Percentiles rank a stretch among this genome's conserved stretches.
Conservation (phyloP, 2,797 vertebrate genomes). For the Antrozous pallidus region DNA sequence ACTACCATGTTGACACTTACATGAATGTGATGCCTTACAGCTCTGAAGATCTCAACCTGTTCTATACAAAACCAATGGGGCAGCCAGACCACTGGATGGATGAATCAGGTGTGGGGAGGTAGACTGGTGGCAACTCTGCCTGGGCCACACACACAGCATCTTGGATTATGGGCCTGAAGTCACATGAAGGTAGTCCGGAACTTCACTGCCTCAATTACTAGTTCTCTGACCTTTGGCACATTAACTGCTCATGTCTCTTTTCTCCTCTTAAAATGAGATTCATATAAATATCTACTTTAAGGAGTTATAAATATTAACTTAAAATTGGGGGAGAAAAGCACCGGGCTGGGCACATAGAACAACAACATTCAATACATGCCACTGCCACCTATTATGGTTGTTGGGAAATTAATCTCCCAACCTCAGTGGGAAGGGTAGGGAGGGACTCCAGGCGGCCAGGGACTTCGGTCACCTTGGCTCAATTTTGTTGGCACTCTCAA, state of each 20-base stretch:
- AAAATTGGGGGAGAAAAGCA: background rate
- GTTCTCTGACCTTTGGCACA: background rate
- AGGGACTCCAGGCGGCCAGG: rapidly evolving
- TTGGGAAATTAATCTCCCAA: background rate
- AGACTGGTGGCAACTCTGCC: rapidly evolving
- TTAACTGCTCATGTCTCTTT: background rate
- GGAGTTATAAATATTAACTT: background rate
- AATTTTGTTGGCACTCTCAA: background rate
- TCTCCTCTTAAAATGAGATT: background rate
- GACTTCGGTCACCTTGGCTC: background rate
- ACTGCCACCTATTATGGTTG: background rate
- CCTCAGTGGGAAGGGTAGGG: background rate
- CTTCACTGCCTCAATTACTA: background rate
- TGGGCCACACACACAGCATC: rapidly evolving
- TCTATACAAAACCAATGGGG: background rate
- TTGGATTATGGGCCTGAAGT: background rate
- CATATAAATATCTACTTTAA: background rate
- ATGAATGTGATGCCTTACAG: background rate
- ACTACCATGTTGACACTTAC: background rate
- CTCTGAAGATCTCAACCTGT: background rate
- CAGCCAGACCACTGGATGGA: background rate
- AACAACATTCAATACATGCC: background rate
- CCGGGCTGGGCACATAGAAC: background rate
- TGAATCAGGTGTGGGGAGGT: background rate
- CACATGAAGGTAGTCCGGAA: rapidly evolving